Conservation (phyloP, 1,140 invertebrate species). For the Linepithema humile region DNA sequence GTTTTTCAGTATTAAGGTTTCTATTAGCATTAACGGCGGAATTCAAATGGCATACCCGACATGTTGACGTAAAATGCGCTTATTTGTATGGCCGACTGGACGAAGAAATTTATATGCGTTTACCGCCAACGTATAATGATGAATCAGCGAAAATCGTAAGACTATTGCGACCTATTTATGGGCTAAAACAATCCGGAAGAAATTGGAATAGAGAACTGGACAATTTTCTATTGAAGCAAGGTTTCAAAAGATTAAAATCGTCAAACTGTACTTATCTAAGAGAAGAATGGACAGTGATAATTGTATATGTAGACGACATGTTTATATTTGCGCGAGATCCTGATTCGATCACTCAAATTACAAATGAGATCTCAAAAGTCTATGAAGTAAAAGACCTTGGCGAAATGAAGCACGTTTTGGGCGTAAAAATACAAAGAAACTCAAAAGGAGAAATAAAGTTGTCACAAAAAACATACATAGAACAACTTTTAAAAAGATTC, state of each 20-base stretch:
- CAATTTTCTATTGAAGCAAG: background rate
- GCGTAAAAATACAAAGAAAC: background rate
- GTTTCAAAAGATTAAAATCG: background rate
- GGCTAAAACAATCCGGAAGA: slow-evolving; percentile 7
- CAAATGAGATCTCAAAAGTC: background rate
- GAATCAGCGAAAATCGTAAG: background rate
- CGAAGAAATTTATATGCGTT: slow-evolving; percentile 27
- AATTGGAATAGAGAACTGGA: slow-evolving; percentile 12
- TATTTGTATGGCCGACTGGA: background rate
- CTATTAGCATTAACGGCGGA: background rate
- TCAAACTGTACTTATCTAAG: slow-evolving; percentile 3
- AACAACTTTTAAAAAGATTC: background rate
- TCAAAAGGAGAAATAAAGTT: background rate
- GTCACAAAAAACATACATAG: background rate
- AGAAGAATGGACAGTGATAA: background rate
- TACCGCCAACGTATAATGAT: background rate
- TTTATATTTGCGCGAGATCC: background rate
- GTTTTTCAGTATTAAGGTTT: background rate
- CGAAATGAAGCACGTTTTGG: background rate
- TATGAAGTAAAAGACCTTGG: slow-evolving; percentile 12
- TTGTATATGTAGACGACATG: slow-evolving; percentile 39
- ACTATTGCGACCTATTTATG: slow-evolving; percentile 2
- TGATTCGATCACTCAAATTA: background rate
- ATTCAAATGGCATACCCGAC: background rate
- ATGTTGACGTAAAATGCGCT: slow-evolving; percentile 19